phyloP scores from a whole-genome alignment of 2,888 invertebrate genomes.

The Andrena haemorrhoa region DNA sequence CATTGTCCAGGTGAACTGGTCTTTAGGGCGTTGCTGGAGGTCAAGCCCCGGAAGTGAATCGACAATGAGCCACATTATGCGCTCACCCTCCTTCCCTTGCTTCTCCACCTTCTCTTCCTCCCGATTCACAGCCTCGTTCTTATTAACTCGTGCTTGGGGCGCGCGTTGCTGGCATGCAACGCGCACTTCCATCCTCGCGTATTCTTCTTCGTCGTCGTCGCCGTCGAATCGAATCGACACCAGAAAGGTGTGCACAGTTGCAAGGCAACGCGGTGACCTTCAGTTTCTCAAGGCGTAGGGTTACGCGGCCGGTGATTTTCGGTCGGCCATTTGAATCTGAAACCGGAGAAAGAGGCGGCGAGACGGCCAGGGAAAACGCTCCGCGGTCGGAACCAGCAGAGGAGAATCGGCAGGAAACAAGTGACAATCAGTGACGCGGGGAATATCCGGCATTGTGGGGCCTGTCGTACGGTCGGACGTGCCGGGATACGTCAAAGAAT shows the following conservation, averaged over 20 bases:
- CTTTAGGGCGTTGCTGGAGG: slow-evolving; percentile 76
- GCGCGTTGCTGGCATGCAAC: slow-evolving; percentile 27
- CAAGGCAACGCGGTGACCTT: slow-evolving; percentile 47
- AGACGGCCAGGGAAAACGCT: slow-evolving; percentile 32
- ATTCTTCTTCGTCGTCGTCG: neutral
- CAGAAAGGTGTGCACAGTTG: slow-evolving; percentile 4
- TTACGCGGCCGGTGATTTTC: slow-evolving; percentile 78
- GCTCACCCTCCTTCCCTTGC: slow-evolving; percentile 32
- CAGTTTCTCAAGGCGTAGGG: slow-evolving; percentile 84
- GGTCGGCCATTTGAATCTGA: slow-evolving; percentile 75
- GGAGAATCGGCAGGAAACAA: slow-evolving; percentile 80
- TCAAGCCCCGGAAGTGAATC: slow-evolving; percentile 81
- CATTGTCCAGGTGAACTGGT: slow-evolving; percentile 76
- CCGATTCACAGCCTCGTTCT: slow-evolving; percentile 42
- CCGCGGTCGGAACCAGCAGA: slow-evolving; percentile 5
- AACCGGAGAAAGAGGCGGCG: slow-evolving; percentile 58
- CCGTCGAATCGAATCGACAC: slow-evolving; percentile 14
- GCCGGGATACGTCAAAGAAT: slow-evolving; percentile 69
- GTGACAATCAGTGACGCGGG: slow-evolving; percentile 82
- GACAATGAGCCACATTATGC: slow-evolving; percentile 78
- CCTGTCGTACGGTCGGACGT: slow-evolving; percentile 77
- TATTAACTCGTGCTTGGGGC: slow-evolving; percentile 50
- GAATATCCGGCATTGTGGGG: slow-evolving; percentile 77
- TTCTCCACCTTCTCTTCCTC: slow-evolving; percentile 45
- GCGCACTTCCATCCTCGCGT: slow-evolving; percentile 8